Base-by-base conservation (phyloP, 2,888 invertebrate species). In the Microctonus aethiopoides region DNA sequence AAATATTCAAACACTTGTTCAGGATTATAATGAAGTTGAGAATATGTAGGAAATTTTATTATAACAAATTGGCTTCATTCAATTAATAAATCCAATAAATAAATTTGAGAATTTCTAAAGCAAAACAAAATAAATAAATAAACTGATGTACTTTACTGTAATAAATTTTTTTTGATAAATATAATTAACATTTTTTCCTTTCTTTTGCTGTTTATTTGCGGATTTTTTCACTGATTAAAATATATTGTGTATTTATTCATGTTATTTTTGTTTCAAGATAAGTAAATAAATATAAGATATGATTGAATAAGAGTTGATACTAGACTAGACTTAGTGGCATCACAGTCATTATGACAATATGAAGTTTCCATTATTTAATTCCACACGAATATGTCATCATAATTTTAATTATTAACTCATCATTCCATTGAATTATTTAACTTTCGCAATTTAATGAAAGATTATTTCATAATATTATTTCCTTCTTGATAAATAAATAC, bases 1-100 rank as follows among this genome's bases (percentile, higher is more conserved):
- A 59, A 91, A 93, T 81, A 85, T 93, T 62, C 89, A 89, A 74
- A 89, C 92, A 9, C 84, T 93, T 61, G 88, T 91, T 34, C 87
- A 89, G 78, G 93, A 93, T 84, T 93, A 93, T 78, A 89, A 87
- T 76, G 92, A 93, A 88, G 89, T 93, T 75, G 92, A 93, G 78
- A 79, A 16, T 46, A 24, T 11, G 32, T 46, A n/a, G 16, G 4
- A 2, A 39, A 39, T 4, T 9, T 36, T 10, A 36, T 1, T 9
- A 29, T 29, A 7, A 36, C 16, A 16, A 0, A n/a, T n/a, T n/a
- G n/a, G n/a, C 39, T n/a, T 36, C 2, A 7, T 13, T 11, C 13
- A 41, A n/a, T n/a, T n/a, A n/a, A n/a, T n/a, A n/a, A n/a, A n/a
- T n/a, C n/a, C 1, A n/a, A 6, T 7, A n/a, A 46, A 16, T 46